These are phyloP conservation scores for Trematomus loennbergii DNA, from an alignment of 2,113 vertebrate genomes.

Conservation along the genomic window DNA sequence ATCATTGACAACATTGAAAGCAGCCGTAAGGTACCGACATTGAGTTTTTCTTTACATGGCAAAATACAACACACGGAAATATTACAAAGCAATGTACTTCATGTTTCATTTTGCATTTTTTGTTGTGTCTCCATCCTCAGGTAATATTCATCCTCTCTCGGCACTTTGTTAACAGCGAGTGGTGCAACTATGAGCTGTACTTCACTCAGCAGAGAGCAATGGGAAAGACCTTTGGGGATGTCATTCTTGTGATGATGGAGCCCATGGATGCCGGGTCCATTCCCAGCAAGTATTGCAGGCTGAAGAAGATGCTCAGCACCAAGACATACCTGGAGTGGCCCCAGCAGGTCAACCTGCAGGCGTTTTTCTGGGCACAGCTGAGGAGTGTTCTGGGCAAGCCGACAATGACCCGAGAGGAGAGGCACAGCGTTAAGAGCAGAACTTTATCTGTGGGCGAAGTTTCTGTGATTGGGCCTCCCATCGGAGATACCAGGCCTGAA, in stretches of 20 bases:
- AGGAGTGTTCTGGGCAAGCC: constrained; percentile 83
- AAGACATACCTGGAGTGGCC: constrained; percentile 92
- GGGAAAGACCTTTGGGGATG: constrained; percentile 83
- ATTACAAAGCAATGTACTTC: background rate
- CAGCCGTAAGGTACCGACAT: constrained; percentile 83
- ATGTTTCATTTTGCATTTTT: background rate
- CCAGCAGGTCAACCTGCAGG: constrained; percentile 77
- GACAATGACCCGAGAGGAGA: background rate
- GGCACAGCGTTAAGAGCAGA: constrained; percentile 40
- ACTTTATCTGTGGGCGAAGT: constrained; percentile 29
- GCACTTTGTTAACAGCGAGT: constrained; percentile 89
- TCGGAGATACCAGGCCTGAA: constrained; percentile 35
- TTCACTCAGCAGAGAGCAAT: constrained; percentile 90
- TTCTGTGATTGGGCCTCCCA: constrained; percentile 43
- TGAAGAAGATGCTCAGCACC: constrained; percentile 86
- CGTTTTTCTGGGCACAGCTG: constrained; percentile 89
- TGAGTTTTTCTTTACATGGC: background rate
- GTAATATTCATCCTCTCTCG: constrained; percentile 88
- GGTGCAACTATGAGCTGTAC: constrained; percentile 93
- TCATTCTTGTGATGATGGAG: constrained; percentile 88
- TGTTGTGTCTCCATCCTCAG: constrained; percentile 55
- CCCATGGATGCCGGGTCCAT: constrained; percentile 81
- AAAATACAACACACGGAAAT: background rate
- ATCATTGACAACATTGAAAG: constrained; percentile 91
- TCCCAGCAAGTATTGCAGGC: constrained; percentile 87